Conservation (phyloP, 2,113 vertebrate genomes). For the Pituophis catenifer region DNA sequence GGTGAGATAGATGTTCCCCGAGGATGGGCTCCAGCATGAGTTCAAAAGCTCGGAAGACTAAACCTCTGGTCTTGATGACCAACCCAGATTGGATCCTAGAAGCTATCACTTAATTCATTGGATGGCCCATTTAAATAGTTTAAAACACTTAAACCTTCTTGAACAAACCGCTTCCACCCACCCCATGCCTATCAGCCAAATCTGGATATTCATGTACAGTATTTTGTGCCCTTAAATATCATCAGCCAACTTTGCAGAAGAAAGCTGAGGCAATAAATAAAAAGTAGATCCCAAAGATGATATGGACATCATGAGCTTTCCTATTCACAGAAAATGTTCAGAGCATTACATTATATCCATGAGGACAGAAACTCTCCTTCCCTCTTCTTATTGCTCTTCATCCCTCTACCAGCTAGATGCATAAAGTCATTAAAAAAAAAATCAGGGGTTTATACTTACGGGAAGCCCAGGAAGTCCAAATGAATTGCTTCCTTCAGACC, state of each 20-base stretch:
- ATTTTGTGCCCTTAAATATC: neutral
- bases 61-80: neutral
- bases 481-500: slow-evolving; percentile 61
- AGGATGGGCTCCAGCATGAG: neutral
- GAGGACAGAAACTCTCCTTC: neutral
- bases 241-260: neutral
- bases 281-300: no score
- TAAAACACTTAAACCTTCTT: neutral
- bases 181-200: neutral
- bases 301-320: neutral
- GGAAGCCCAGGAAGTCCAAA: slow-evolving; percentile 66
- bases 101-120: neutral
- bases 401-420: neutral
- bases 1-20: neutral
- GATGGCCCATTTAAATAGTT: neutral
- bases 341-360: neutral
- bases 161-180: neutral
- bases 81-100: neutral
- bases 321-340: neutral
- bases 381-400: neutral
- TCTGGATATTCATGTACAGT: neutral
- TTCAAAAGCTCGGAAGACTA: neutral
- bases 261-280: neutral
- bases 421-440: neutral
- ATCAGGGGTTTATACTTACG: slow-evolving; percentile 58